Conservation (phyloP, 2,797 vertebrate species). For the Parotocinclus haroldoi region DNA sequence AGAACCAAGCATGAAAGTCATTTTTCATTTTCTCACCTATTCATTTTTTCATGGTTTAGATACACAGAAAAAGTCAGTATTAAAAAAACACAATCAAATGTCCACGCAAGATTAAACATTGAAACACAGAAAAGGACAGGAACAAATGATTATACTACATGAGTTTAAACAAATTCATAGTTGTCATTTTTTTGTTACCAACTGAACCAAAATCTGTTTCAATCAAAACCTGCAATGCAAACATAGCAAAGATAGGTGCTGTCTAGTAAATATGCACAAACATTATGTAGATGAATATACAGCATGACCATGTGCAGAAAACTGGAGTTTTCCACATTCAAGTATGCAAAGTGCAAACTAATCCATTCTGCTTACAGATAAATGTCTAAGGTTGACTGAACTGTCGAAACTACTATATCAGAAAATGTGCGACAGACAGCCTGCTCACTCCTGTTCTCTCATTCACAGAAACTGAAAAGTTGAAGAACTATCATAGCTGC, state of each 20-base stretch:
- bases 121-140: too few relatives aligned
- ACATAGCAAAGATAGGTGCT: too few relatives aligned
- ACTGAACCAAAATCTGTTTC: too few relatives aligned
- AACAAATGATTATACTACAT: too few relatives aligned
- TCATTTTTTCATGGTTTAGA: constrained; percentile 7
- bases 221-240: too few relatives aligned
- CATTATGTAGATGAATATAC: neutral
- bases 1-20: constrained; percentile 1
- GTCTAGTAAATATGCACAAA: too few relatives aligned
- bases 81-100: neutral
- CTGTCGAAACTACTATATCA: constrained; percentile 18
- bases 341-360: constrained; percentile 2
- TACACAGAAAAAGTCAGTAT: constrained; percentile 6
- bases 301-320: neutral
- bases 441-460: neutral
- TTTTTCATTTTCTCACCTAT: constrained; percentile 21
- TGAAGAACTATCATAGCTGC: neutral
- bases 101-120: too few relatives aligned
- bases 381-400: constrained; percentile 22
- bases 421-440: constrained; percentile 7
- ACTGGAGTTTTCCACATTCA: neutral
- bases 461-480: constrained; percentile 7
- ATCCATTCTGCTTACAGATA: constrained; percentile 8
- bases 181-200: too few relatives aligned
- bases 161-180: too few relatives aligned